phyloP scores from a whole-genome alignment of 2,113 vertebrate genomes.

The Lota lota region DNA sequence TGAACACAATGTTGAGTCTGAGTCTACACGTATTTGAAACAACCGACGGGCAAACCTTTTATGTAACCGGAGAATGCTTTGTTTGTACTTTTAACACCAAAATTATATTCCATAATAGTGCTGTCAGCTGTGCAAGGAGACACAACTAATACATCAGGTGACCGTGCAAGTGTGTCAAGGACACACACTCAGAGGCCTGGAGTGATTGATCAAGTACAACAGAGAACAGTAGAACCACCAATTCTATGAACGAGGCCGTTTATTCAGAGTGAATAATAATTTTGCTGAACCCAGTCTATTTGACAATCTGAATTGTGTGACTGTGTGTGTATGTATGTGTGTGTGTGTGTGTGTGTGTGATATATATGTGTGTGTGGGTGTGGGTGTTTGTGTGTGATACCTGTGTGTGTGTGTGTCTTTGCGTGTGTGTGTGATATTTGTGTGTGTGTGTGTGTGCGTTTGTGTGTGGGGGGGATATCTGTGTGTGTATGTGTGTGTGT shows the following conservation, averaged over 20 bases:
- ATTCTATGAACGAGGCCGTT: slow-evolving; percentile 51
- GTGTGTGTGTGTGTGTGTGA: background rate
- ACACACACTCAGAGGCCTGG: background rate
- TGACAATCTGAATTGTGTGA: slow-evolving; percentile 60
- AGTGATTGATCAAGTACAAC: slow-evolving; percentile 20
- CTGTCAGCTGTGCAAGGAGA: no score
- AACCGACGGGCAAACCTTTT: background rate
- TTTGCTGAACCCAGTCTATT: slow-evolving; percentile 54
- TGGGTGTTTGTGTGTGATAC: no score
- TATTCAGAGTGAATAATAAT: slow-evolving; percentile 56
- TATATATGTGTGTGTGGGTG: background rate
- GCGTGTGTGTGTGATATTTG: slow-evolving; percentile 37
- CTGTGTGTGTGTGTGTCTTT: no score
- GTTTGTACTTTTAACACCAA: background rate
- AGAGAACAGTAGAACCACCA: slow-evolving; percentile 31
- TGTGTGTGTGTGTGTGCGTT: slow-evolving; percentile 12
- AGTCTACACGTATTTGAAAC: no score
- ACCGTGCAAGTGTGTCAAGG: no score
- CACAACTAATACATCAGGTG: no score
- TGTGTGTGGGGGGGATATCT: background rate
- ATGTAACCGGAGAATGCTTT: background rate
- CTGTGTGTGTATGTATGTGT: slow-evolving; percentile 31
- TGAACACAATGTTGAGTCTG: no score
- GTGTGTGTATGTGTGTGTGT: slow-evolving; percentile 19
- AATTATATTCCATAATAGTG: background rate